Conservation (phyloP, 2,888 invertebrate species). For the Latheticus oryzae region DNA sequence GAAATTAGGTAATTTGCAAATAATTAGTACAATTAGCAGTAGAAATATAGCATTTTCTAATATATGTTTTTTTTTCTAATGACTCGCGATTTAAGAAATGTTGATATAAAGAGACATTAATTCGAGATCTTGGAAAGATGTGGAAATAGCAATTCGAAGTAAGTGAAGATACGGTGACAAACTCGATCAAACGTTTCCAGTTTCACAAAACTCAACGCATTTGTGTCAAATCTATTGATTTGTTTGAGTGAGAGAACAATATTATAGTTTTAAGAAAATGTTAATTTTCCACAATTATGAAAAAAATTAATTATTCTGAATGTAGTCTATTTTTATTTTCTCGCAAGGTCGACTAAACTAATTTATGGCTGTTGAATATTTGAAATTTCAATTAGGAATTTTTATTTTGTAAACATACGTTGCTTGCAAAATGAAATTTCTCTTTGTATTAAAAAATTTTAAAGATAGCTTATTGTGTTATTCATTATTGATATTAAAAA, state of each 20-base stretch:
- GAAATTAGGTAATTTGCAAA: too few species aligned
- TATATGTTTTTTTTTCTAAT: too few species aligned
- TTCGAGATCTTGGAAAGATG: slow-evolving; percentile 6
- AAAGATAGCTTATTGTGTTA: slow-evolving; percentile 20
- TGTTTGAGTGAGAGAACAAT: slow-evolving; percentile 12
- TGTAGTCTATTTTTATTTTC: slow-evolving; percentile 18
- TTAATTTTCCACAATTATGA: too few species aligned
- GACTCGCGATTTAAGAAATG: background rate
- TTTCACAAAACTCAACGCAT: slow-evolving; percentile 7
- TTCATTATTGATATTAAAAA: slow-evolving; percentile 22
- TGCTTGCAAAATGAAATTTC: slow-evolving; percentile 11
- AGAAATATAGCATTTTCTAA: too few species aligned
- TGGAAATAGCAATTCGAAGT: slow-evolving; percentile 7
- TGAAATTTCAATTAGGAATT: slow-evolving; percentile 24
- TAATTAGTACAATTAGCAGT: slow-evolving; percentile 2
- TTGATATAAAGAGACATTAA: slow-evolving; percentile 4
- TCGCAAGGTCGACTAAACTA: slow-evolving; percentile 11
- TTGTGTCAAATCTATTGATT: slow-evolving; percentile 18
- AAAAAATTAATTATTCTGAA: slow-evolving; percentile 15
- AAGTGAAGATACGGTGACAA: slow-evolving; percentile 21
- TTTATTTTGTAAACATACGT: slow-evolving; percentile 18
- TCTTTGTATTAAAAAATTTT: slow-evolving; percentile 11
- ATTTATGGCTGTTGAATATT: slow-evolving; percentile 19
- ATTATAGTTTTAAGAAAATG: slow-evolving; percentile 2
- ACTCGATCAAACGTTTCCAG: slow-evolving; percentile 8